Conservation (phyloP, 2,113 vertebrate species). For the Leptobrachium leishanense region DNA sequence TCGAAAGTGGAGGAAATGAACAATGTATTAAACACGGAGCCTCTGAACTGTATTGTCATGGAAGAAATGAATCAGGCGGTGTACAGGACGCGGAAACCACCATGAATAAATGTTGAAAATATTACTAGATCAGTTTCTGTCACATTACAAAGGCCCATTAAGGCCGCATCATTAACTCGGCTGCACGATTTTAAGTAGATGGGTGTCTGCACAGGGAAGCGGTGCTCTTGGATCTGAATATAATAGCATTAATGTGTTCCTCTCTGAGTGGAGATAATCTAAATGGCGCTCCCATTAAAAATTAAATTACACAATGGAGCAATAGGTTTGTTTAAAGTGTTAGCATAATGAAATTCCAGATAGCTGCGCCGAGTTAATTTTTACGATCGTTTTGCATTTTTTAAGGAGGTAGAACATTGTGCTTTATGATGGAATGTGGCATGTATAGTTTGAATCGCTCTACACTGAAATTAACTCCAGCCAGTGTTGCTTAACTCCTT, state of each 20-base stretch:
- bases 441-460: not conserved
- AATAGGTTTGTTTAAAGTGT: constrained; percentile 33
- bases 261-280: constrained; percentile 8
- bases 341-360: constrained; percentile 5
- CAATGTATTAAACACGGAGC: constrained; percentile 21
- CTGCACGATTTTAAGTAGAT: constrained; percentile 29
- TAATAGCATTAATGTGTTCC: constrained; percentile 33
- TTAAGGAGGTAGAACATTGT: not conserved
- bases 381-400: not conserved
- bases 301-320: constrained; percentile 12
- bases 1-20: not conserved
- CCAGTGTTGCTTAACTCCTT: too few relatives aligned
- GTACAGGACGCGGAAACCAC: constrained; percentile 10
- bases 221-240: constrained; percentile 6
- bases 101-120: constrained; percentile 29
- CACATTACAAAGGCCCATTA: constrained; percentile 36
- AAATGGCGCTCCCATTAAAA: constrained; percentile 25
- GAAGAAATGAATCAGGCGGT: not conserved
- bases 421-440: not conserved
- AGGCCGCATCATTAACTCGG: constrained; percentile 35
- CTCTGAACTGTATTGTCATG: not conserved
- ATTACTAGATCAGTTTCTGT: constrained; percentile 20
- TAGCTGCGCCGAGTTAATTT: constrained; percentile 3
- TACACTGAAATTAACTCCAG: too few relatives aligned
- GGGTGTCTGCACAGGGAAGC: constrained; percentile 7